These are phyloP conservation scores for Drosophila pseudotakahashii DNA, from an alignment of 2,888 invertebrate species.

Conservation along the genomic window DNA sequence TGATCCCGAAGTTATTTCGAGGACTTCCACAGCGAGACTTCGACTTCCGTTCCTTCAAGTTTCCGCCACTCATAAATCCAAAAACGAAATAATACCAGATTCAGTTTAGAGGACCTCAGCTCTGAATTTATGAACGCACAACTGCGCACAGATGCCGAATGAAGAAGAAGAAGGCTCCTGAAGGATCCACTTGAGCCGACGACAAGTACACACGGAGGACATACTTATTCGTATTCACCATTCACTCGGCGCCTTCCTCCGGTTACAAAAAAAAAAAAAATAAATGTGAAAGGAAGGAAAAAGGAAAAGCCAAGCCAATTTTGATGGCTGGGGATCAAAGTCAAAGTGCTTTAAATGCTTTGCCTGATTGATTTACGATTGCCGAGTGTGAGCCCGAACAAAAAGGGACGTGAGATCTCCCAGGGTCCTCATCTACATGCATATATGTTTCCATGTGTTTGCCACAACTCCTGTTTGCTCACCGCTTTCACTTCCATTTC, in stretches of 20 bases:
- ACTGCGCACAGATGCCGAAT: constrained; percentile 67
- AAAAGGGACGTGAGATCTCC: constrained; percentile 4
- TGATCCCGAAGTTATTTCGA: constrained; percentile 23
- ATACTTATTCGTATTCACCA: constrained; percentile 27
- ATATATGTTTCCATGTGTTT: neutral
- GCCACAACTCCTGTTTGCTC: constrained; percentile 3
- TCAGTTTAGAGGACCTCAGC: too few relatives aligned
- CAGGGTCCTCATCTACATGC: neutral
- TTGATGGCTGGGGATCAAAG: constrained; percentile 38
- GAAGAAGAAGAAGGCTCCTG: constrained; percentile 27
- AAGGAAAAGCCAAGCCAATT: constrained; percentile 56
- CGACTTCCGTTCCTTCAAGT: constrained; percentile 57
- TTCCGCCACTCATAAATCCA: constrained; percentile 61
- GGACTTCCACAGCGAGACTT: constrained; percentile 48
- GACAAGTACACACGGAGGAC: constrained; percentile 65
- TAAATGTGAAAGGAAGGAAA: neutral
- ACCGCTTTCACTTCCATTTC: constrained; percentile 45
- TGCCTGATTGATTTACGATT: constrained; percentile 73
- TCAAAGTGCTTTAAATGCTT: constrained; percentile 49
- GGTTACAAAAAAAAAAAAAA: constrained; percentile 49
- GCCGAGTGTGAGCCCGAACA: constrained; percentile 20
- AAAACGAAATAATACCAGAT: constrained; percentile 2
- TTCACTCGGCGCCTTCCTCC: constrained; percentile 56
- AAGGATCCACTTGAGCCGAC: constrained; percentile 70
- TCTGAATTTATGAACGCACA: constrained; percentile 69